Base-by-base conservation (phyloP, 2,797 vertebrate genomes). In the Sebastes nivosus region DNA sequence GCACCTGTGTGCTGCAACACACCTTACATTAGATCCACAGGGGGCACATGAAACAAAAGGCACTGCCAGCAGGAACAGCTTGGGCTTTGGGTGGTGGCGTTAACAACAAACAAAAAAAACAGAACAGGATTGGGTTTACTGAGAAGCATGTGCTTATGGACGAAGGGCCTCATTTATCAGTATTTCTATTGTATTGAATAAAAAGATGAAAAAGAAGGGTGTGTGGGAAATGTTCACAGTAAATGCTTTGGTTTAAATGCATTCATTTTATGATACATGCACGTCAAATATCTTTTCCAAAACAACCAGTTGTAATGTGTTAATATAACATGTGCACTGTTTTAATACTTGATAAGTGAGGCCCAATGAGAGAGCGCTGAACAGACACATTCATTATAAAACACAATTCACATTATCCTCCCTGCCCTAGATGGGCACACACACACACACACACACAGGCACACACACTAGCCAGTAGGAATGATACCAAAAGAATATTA, bases 1-100 rank as follows among this genome's bases (percentile, higher is more conserved):
- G 87, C 89, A 89, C 85, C 80, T 84, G 88, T 89, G 91, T 91
- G 91, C 80, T 36, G 66, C 90, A 79, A 87, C 87, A 84, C 85
- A 86, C 75, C 58, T 64, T 72, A 66, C 76, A 75, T 18, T 46
- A 66, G 63, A 83, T 58, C 87, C 79, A 88, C 80, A 67, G 83
- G 89, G 67, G 63, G 77, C 79, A 90, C 84, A 81, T 84, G 70
- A 87, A 94, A 92, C 93, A 88, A 93, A 96, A 96, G 96, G 95
- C 96, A 96, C 95, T 96, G 95, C 90, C 92, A 94, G 93, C 91
- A 89, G 92, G 88, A 92, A 93, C 84, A 89, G 91, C 70, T 87
- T 64, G 77, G 90, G 88, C 86, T 85, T 77, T 69, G 77, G 84
- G 74, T 83, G 84, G 59, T 65, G 75, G 69, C 1, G 16, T 50